Percentiles rank a stretch among this genome's conserved stretches.
These are phyloP conservation scores for Calypte anna DNA, from an alignment of 2,113 vertebrate species.

Conservation along the genomic window DNA sequence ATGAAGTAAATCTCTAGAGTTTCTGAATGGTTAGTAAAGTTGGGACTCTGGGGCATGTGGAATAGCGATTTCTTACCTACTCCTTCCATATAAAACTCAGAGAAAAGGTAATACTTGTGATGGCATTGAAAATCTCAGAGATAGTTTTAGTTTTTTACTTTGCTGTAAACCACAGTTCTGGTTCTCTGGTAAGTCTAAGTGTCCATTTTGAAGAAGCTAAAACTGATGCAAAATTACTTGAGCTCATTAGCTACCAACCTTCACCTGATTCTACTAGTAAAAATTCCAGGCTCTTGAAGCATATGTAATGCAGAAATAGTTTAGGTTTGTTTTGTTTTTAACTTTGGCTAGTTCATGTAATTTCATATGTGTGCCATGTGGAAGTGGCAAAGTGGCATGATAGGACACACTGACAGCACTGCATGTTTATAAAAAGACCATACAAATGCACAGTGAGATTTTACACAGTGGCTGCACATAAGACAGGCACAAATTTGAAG, in stretches of 20 bases:
- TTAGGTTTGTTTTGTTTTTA: background rate
- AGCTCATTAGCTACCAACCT: background rate
- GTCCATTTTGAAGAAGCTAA: background rate
- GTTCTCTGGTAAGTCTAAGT: background rate
- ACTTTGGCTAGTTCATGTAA: background rate
- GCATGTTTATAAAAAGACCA: background rate
- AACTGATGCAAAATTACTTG: background rate
- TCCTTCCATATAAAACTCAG: background rate
- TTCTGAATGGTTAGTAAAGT: background rate
- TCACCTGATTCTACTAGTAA: background rate
- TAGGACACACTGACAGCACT: background rate
- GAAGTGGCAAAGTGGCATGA: background rate
- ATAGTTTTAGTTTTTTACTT: background rate
- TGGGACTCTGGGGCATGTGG: background rate
- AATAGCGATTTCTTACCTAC: background rate
- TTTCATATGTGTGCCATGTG: background rate
- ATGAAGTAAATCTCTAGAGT: background rate
- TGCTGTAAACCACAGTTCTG: background rate
- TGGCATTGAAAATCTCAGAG: background rate
- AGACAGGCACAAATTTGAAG: slow-evolving; percentile 19
- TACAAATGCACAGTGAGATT: background rate
- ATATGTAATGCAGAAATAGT: background rate
- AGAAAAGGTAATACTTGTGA: background rate
- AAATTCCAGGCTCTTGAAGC: background rate
- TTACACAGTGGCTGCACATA: background rate